Percentiles rank a stretch among this genome's conserved stretches.
Conservation (phyloP, 2,888 invertebrate species). For the Carabus problematicus region DNA sequence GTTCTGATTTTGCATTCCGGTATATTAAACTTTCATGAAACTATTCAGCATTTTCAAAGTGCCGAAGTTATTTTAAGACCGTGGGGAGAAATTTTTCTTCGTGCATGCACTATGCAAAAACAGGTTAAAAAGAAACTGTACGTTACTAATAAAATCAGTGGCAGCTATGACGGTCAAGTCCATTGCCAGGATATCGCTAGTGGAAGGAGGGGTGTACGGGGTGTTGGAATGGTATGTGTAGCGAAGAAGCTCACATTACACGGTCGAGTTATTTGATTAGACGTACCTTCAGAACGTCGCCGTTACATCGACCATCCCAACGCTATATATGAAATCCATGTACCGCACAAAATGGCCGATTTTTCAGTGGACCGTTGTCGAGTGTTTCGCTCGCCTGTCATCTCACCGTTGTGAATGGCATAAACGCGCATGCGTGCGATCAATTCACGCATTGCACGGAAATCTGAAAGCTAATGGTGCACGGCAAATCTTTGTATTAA, state of each 20-base stretch:
- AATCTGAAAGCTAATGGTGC: conserved; percentile 32
- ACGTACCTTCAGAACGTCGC: conserved; percentile 39
- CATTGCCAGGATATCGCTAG: too few relatives aligned
- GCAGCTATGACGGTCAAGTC: too few relatives aligned
- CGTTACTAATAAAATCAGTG: too few relatives aligned
- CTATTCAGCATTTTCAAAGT: too few relatives aligned
- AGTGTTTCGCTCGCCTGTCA: background rate
- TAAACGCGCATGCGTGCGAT: background rate
- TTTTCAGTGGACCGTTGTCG: background rate
- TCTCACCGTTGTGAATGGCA: background rate
- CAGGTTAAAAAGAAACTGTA: too few relatives aligned
- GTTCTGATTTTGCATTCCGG: too few relatives aligned
- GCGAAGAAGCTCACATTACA: conserved; percentile 45
- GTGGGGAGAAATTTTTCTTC: too few relatives aligned
- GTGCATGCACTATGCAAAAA: too few relatives aligned
- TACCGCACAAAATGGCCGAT: background rate
- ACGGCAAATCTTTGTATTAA: conserved; percentile 22
- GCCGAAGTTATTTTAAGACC: too few relatives aligned
- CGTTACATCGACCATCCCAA: conserved; percentile 19
- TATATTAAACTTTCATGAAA: too few relatives aligned
- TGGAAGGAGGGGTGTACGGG: too few relatives aligned
- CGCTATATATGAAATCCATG: background rate
- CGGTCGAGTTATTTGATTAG: conserved; percentile 47
- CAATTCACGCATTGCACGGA: background rate
- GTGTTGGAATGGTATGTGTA: too few relatives aligned